A percentile compares a stretch with the other conserved stretches of the same genome.
Conservation (phyloP, 1,140 invertebrate genomes). For the Drosophila lacertosa region DNA sequence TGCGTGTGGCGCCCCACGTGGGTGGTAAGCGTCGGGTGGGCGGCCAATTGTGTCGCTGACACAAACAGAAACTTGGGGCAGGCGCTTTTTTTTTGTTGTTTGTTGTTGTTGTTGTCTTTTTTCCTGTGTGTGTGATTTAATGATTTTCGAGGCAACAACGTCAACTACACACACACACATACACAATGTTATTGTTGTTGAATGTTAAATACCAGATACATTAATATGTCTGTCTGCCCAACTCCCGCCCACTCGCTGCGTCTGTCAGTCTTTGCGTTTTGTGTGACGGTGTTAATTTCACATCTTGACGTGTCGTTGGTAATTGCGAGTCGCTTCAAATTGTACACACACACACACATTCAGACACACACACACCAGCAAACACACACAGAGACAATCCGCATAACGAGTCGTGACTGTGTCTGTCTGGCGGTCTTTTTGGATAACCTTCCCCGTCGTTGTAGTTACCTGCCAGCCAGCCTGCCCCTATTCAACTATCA, state of each 20-base stretch:
- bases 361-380: slow-evolving; percentile 8
- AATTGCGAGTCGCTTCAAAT: slow-evolving; percentile 79
- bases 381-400: slow-evolving; percentile 10
- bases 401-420: slow-evolving; percentile 72
- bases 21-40: slow-evolving; percentile 36
- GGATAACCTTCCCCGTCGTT: slow-evolving; percentile 9
- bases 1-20: slow-evolving; percentile 53
- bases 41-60: slow-evolving; percentile 74
- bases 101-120: slow-evolving; percentile 7
- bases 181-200: slow-evolving; percentile 73
- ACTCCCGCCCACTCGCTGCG: slow-evolving; percentile 25
- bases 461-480: slow-evolving; percentile 9
- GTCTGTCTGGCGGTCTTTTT: slow-evolving; percentile 51
- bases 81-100: slow-evolving; percentile 30
- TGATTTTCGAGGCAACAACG: slow-evolving; percentile 73
- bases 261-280: slow-evolving; percentile 46
- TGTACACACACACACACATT: slow-evolving; percentile 57
- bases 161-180: slow-evolving; percentile 53
- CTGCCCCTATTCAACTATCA: slow-evolving; percentile 39
- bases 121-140: slow-evolving; percentile 66
- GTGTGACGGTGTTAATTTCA: slow-evolving; percentile 82
- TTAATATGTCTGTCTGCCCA: slow-evolving; percentile 71
- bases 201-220: slow-evolving; percentile 82
- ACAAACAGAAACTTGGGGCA: slow-evolving; percentile 62
- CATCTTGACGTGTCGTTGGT: slow-evolving; percentile 82